Evolutionary conservation across 2,888 invertebrate species (phyloP), one percentile per base, ranked within the genome.

Genomic region (Caenorhabditis zanzibari): DNA sequence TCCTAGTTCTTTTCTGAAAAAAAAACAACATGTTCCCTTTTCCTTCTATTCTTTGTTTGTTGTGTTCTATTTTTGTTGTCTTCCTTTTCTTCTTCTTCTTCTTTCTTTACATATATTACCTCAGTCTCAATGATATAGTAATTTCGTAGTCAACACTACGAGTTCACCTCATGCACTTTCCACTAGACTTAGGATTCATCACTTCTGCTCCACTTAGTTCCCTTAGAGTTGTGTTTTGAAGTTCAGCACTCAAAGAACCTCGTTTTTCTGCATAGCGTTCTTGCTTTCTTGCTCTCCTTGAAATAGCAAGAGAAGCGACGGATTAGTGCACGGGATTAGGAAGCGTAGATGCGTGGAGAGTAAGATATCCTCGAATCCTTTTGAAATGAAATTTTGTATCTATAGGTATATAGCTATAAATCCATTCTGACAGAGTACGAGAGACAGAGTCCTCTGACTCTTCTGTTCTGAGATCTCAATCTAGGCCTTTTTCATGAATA

Each of bases 1-100:
- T 47, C 19, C 6, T 19, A 19, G 19, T 47, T 19, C 2, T 19
- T 47, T 47, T 44, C 16, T 44, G 14, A n/a, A 1, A 14, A 19
- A 47, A 47, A 47, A n/a, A 47, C 38, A 38, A 38, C 38, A 12
- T 38, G 38, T 38, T 38, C 38, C 38, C 12, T 38, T 38, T 12
- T 38, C 12, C 38, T 12, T 12, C 38, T 38, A 6, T 6, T 38
- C 12, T 2, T 38, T 38, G 38, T 38, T 38, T 38, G 19, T 49
- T 49, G n/a, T 49, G n/a, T 49, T 22, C 19, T 49, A 7, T 49
- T 49, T 49, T 49, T 49, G 49, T 49, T 49, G 49, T 49, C 19
- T 49, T 22, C 19, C 19, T 49, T 10, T 19, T 19, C 19, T 19
- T 19, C 19, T 49, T 49, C 49, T 49, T 4, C 19, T 49, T 47